phyloP scores from a whole-genome alignment of 2,113 vertebrate genomes.

The Serinus canaria region DNA sequence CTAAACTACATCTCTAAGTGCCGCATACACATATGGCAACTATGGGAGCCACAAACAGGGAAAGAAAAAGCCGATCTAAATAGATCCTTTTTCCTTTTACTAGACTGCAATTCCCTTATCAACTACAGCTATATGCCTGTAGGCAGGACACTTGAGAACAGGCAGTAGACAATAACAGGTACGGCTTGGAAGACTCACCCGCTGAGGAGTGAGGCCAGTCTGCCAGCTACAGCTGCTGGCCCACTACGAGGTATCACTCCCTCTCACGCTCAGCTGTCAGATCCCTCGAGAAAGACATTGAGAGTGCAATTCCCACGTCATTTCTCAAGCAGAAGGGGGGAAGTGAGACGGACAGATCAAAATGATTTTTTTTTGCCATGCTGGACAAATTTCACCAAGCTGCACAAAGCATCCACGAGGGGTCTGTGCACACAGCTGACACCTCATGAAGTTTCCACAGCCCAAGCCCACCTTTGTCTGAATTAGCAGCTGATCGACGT shows the following conservation, averaged over 20 bases:
- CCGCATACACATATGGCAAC: neutral
- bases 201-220: neutral
- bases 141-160: neutral
- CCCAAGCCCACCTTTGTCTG: neutral
- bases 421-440: neutral
- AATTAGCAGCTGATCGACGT: neutral
- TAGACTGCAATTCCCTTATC: neutral
- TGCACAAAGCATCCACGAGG: neutral
- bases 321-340: neutral
- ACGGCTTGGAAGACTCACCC: rapidly evolving
- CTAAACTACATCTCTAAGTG: neutral
- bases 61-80: neutral
- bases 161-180: neutral
- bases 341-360: neutral
- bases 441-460: neutral
- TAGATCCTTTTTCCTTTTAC: neutral
- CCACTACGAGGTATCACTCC: neutral
- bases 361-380: neutral
- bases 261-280: neutral
- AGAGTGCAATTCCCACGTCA: neutral
- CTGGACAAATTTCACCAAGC: neutral
- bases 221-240: neutral
- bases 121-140: neutral
- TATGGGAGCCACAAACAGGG: neutral
- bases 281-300: neutral